phyloP scores from a whole-genome alignment of 23 tunicate genomes.

The Diplosoma virens region DNA sequence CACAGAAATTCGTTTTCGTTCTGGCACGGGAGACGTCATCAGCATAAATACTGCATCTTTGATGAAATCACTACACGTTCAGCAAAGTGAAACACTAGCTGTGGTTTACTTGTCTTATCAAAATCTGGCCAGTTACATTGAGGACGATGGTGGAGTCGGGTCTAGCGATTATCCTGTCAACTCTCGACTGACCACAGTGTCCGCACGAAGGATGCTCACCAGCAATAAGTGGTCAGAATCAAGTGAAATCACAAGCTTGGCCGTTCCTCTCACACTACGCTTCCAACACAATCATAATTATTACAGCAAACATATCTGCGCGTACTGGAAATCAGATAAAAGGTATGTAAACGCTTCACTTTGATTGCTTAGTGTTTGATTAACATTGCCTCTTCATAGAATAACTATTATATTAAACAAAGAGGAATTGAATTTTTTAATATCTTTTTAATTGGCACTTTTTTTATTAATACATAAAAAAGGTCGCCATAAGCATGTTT shows the following conservation, averaged over 20 bases:
- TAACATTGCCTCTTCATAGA: too few relatives aligned
- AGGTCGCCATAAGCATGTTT: too few relatives aligned
- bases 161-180: slow-evolving; percentile 36
- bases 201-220: slow-evolving; percentile 7
- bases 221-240: neutral
- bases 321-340: slow-evolving; percentile 46
- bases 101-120: slow-evolving; percentile 48
- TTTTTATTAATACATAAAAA: too few relatives aligned
- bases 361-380: too few relatives aligned
- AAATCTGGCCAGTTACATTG: slow-evolving; percentile 50
- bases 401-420: too few relatives aligned
- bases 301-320: slow-evolving; percentile 48
- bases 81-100: slow-evolving; percentile 26
- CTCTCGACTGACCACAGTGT: slow-evolving; percentile 49
- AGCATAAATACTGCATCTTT: slow-evolving; percentile 32
- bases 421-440: neutral
- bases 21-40: slow-evolving; percentile 20
- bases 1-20: neutral
- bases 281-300: slow-evolving; percentile 7
- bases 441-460: too few relatives aligned
- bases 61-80: slow-evolving; percentile 5
- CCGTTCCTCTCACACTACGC: neutral
- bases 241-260: neutral
- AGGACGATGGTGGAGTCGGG: slow-evolving; percentile 39
- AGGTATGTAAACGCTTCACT: slow-evolving; percentile 31